A percentile compares a stretch with the other conserved stretches of the same genome.
These are phyloP conservation scores for Hippopotamyrus pictus DNA, from an alignment of 2,797 vertebrate species.

Conservation along the genomic window DNA sequence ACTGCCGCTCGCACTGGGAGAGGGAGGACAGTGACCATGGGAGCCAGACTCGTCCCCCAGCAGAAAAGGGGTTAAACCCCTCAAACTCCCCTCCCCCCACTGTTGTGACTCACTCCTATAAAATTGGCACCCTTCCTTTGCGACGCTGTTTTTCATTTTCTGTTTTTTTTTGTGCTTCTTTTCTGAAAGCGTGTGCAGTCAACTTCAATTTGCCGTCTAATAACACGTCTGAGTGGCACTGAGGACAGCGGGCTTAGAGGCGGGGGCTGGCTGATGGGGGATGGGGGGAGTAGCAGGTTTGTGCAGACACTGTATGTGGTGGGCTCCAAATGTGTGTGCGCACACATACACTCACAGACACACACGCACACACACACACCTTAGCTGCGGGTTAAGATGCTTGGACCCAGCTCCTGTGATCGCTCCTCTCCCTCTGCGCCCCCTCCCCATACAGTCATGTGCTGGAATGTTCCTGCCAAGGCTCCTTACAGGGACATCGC, in stretches of 20 bases:
- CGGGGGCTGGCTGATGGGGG: conserved; percentile 12
- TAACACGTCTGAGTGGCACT: conserved; percentile 34
- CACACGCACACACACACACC: neutral
- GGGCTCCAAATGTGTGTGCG: neutral
- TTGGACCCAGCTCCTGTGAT: neutral
- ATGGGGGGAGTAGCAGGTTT: neutral
- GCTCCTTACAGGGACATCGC: neutral
- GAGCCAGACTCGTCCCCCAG: neutral
- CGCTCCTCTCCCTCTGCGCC: neutral
- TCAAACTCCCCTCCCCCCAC: neutral
- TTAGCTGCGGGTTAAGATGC: neutral
- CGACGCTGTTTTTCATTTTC: conserved; percentile 23
- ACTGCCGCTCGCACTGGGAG: neutral
- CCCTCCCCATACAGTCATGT: neutral
- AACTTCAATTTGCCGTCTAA: conserved; percentile 38
- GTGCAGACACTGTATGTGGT: neutral
- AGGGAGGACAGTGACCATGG: neutral
- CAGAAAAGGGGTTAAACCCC: neutral
- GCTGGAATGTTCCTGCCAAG: neutral
- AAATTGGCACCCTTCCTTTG: conserved; percentile 26
- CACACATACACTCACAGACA: neutral
- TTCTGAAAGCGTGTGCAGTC: conserved; percentile 28
- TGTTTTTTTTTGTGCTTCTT: conserved; percentile 27
- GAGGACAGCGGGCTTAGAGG: conserved; percentile 33
- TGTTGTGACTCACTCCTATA: conserved; percentile 38